Percentiles rank a stretch among this genome's conserved stretches.
These are phyloP conservation scores for Pogoniulus pusillus DNA, from an alignment of 2,797 vertebrate genomes.

Conservation along the genomic window DNA sequence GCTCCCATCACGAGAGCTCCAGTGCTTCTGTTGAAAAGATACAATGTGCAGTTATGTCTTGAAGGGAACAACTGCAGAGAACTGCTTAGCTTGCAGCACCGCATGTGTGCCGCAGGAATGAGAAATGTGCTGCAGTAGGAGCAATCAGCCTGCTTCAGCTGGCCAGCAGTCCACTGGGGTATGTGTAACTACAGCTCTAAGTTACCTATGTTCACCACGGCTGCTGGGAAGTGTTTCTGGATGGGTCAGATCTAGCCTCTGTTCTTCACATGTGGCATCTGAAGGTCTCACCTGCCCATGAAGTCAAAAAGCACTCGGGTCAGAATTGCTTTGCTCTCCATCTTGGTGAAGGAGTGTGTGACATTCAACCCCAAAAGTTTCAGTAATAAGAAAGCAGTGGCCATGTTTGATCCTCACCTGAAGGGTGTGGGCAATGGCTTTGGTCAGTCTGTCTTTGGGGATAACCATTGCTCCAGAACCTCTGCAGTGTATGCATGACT, in stretches of 20 bases:
- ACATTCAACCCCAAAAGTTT: not conserved
- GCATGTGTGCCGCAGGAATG: not conserved
- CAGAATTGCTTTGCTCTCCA: not conserved
- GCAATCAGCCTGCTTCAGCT: not conserved
- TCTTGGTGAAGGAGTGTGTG: not conserved
- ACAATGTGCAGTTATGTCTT: not conserved
- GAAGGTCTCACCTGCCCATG: not conserved
- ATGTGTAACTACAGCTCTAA: not conserved
- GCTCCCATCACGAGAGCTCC: not conserved
- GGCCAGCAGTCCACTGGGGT: not conserved
- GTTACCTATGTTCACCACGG: not conserved
- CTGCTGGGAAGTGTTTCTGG: not conserved
- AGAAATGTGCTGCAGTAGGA: not conserved
- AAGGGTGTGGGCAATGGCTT: not conserved
- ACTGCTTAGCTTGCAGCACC: not conserved
- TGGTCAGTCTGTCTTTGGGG: not conserved
- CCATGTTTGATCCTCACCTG: not conserved
- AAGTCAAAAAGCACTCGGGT: not conserved
- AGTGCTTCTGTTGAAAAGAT: not conserved
- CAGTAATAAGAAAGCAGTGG: not conserved
- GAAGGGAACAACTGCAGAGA: not conserved
- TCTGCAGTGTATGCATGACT: not conserved
- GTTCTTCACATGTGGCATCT: not conserved
- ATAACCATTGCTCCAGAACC: not conserved
- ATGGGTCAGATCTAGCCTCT: not conserved